Evolutionary conservation across 2,888 invertebrate genomes (phyloP), one percentile per base, ranked within the genome.

Genomic region (Bugula neritina): DNA sequence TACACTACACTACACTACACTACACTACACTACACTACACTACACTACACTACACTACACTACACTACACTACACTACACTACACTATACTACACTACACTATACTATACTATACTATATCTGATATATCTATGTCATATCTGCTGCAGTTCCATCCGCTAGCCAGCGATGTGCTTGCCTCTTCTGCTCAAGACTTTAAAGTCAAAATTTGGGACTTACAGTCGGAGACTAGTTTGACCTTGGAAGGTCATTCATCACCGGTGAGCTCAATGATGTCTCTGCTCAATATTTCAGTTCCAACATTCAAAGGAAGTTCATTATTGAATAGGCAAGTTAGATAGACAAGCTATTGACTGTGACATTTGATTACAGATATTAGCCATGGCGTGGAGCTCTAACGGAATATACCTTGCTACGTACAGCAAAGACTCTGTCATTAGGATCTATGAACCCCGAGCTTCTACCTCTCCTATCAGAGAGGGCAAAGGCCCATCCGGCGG

Each of bases 361-460:
- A n/a, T n/a, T n/a, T n/a, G n/a, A n/a, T 75, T 75, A 1, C 81
- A 87, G 86, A 92, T 96, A 81, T 93, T 95, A 78, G 91, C 92
- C 73, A 87, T 94, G 77, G 91, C 93, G 1, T 98, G 96, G 97
- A 94, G 94, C 73, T 92, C 92, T 0, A 92, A 93, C 80, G 96
- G 97, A 0, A 89, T 89, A 35, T 89, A 89, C 77, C 88, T 94
- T 74, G 93, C 94, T 17, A 94, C 93, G 0, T 90, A 93, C 0
- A 92, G 93, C 84, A 93, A 92, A 81, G 96, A 96, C 85, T 91
- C 92, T 35, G 89, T 90, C 78, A 87, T 96, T 0, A 88, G 94
- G 72, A 88, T 93, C 74, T 96, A 90, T 84, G 89, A 92, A 80
- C 94, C 94, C 0, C 88, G 94, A 69, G 85, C 86, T 71, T 88